Percentiles rank a stretch among this genome's conserved stretches.
These are phyloP conservation scores for Drosophila setosimentum DNA, from an alignment of 2,888 invertebrate species.

Conservation along the genomic window DNA sequence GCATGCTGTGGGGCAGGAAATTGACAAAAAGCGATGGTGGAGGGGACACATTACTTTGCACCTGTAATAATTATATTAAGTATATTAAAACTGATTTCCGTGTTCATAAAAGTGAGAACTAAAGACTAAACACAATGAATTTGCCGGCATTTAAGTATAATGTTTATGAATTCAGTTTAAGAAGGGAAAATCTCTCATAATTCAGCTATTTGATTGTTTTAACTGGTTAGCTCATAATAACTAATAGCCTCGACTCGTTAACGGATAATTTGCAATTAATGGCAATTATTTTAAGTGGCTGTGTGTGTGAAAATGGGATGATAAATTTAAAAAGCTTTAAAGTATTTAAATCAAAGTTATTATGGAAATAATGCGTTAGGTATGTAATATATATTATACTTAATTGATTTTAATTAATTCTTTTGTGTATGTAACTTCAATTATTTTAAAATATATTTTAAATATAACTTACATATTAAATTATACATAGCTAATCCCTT, in stretches of 20 bases:
- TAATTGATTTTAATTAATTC: no score
- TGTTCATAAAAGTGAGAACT: conserved; percentile 15
- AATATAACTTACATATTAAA: neutral
- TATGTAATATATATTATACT: neutral
- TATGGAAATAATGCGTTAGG: neutral
- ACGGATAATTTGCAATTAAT: conserved; percentile 48
- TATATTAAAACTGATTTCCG: conserved; percentile 58
- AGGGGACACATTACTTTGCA: neutral
- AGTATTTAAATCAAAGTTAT: neutral
- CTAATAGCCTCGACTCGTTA: conserved; percentile 27
- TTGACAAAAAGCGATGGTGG: neutral
- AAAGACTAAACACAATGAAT: conserved; percentile 43
- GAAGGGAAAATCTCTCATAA: neutral
- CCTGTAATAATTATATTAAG: conserved; percentile 43
- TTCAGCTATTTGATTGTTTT: conserved; percentile 9
- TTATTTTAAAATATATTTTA: neutral
- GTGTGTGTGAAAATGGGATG: neutral
- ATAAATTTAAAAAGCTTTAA: neutral
- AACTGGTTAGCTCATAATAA: conserved; percentile 21
- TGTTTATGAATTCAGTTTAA: neutral
- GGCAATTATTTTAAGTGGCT: conserved; percentile 34
- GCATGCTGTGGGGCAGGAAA: conserved; percentile 38
- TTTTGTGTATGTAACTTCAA: neutral
- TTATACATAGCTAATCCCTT: no score
- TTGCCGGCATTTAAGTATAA: conserved; percentile 37